A percentile compares a stretch with the other conserved stretches of the same genome.
These are phyloP conservation scores for Hypsopygia costalis DNA, from an alignment of 2,888 invertebrate genomes.

Conservation along the genomic window DNA sequence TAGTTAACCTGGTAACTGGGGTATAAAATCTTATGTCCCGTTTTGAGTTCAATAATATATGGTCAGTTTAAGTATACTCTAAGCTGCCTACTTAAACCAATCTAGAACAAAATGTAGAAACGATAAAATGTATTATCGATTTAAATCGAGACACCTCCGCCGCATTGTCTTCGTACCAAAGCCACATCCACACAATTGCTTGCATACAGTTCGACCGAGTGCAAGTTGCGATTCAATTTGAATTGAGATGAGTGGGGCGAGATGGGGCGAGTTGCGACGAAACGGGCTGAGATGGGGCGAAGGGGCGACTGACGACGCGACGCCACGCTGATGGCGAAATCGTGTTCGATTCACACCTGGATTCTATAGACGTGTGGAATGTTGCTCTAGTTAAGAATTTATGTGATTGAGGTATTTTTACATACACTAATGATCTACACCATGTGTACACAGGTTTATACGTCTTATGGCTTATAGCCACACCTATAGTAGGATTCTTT, in stretches of 20 bases:
- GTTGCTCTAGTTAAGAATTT: conserved; percentile 39
- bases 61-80: too few species aligned
- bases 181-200: conserved; percentile 57
- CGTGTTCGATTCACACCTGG: conserved; percentile 77
- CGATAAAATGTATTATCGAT: background rate
- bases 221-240: conserved; percentile 69
- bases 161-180: conserved; percentile 39
- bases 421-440: too few species aligned
- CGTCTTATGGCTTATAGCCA: too few species aligned
- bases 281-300: conserved; percentile 19
- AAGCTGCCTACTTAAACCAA: too few species aligned
- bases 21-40: too few species aligned
- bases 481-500: too few species aligned
- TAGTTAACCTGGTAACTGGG: too few species aligned
- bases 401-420: background rate
- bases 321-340: conserved; percentile 66
- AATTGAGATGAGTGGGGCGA: conserved; percentile 38
- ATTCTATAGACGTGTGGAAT: conserved; percentile 22
- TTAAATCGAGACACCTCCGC: conserved; percentile 17
- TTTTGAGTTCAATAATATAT: too few species aligned
- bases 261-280: conserved; percentile 15
- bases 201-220: conserved; percentile 45
- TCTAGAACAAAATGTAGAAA: too few species aligned
- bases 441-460: too few species aligned
- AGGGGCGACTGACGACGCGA: conserved; percentile 53